Evolutionary conservation across 2,113 vertebrate genomes (phyloP), one percentile per base, ranked within the genome.

Genomic region (Mormyrus iriodes): DNA sequence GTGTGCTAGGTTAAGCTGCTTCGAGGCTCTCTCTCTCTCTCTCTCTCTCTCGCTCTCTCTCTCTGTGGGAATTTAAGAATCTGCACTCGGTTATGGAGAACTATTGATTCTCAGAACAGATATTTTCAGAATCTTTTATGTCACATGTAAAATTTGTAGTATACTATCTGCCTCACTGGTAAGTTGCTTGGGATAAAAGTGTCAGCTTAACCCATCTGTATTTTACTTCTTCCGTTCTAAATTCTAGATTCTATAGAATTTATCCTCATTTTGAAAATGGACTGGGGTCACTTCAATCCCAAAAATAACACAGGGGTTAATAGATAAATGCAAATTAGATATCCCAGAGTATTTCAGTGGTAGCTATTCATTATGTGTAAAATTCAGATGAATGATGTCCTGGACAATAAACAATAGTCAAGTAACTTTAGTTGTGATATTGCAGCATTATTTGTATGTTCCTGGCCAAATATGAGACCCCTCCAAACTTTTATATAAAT

Each of bases 31-130:
- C 82, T 48, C 27, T 69, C n/a, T 27, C 61, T 3, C 0, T 65
- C n/a, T 55, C 55, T 8, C 0, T 65, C 35, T n/a, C 42, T 48
- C 61, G 27, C 58, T 65, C 53, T 58, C 2, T 65, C 58, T 65
- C 61, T 31, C 61, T 69, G 3, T 42, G 42, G 35, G 24, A 84
- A 58, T 52, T 55, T 19, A 87, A 53, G 52, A 51, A 87, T 42
- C 52, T 58, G 51, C 85, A 55, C 35, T 87, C 1, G 35, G 3
- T 58, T 49, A 87, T 58, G 51, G 86, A 61, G 12, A 87, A 61
- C 24, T 61, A 61, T 61, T 61, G 86, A 87, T 87, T 87, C 51
- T 53, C 21, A 42, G 55, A 55, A 44, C 58, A 88, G 24, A 88
- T 65, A 88, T 46, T 10, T 53, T 13, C 86, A 88, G 55, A 39